phyloP scores from a whole-genome alignment of 2,797 vertebrate genomes.

The Trichosurus vulpecula region DNA sequence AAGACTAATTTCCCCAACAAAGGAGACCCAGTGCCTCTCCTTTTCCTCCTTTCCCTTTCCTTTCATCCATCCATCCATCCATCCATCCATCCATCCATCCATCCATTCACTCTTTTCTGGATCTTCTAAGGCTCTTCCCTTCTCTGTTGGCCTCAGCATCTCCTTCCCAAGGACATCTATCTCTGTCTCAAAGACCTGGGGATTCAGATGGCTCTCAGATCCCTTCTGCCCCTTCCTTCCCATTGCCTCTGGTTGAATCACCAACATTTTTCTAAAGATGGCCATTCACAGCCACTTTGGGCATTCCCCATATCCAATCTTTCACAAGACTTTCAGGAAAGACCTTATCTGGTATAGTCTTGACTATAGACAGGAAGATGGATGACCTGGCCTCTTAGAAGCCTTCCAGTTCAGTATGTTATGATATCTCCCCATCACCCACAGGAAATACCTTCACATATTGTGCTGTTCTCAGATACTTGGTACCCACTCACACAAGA shows the following conservation, averaged over 20 bases:
- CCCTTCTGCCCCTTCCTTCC: not conserved
- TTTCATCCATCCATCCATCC: not conserved
- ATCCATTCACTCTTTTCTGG: not conserved
- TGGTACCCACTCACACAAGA: constrained; percentile 86
- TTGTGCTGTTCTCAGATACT: constrained; percentile 86
- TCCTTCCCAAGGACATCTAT: not conserved
- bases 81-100: too few relatives aligned
- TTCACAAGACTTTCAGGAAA: not conserved
- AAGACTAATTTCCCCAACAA: not conserved
- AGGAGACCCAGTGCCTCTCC: not conserved
- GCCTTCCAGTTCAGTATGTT: not conserved
- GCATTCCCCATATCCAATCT: not conserved
- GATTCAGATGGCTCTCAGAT: not conserved
- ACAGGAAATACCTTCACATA: constrained; percentile 83
- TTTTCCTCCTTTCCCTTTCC: not conserved
- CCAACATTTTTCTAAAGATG: not conserved
- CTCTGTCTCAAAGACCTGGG: not conserved
- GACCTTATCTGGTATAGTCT: not conserved
- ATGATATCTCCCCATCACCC: not conserved
- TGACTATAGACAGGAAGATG: not conserved
- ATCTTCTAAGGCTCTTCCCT: not conserved
- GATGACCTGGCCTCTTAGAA: not conserved
- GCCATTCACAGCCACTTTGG: not conserved
- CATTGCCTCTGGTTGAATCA: not conserved
- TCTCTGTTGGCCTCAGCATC: not conserved